Percentiles rank a stretch among this genome's conserved stretches.
Conservation (phyloP, 2,888 invertebrate genomes). For the Anticlea derivata region DNA sequence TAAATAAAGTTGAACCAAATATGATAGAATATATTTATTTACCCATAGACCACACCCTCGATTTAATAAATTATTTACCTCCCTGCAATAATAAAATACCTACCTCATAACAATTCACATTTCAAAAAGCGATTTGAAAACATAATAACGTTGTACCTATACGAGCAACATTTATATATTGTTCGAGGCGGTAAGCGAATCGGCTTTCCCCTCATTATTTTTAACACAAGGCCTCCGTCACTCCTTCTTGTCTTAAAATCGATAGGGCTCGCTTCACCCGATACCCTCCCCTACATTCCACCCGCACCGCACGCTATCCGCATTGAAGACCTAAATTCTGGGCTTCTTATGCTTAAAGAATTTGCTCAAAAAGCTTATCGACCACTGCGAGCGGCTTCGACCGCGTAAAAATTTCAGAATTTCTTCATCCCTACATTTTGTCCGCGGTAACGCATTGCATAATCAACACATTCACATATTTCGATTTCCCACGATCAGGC, state of each 20-base stretch:
- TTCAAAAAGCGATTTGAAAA: conserved; percentile 16
- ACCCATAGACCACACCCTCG: conserved; percentile 12
- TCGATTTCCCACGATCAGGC: too few relatives aligned
- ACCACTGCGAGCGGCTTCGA: not conserved
- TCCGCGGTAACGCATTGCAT: too few relatives aligned
- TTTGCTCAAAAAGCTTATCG: not conserved
- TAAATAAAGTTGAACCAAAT: conserved; percentile 14
- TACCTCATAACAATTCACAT: too few relatives aligned
- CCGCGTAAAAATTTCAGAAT: too few relatives aligned
- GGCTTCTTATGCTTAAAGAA: not conserved
- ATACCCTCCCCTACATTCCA: conserved; percentile 21
- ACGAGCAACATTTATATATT: too few relatives aligned
- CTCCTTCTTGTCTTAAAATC: conserved; percentile 48
- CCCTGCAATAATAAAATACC: too few relatives aligned
- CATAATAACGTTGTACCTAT: too few relatives aligned
- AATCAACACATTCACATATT: too few relatives aligned
- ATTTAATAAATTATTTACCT: conserved; percentile 15
- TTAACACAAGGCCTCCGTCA: conserved; percentile 41
- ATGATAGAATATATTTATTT: conserved; percentile 23
- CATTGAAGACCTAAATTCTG: conserved; percentile 18
- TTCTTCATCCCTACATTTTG: too few relatives aligned
- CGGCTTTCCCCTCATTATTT: conserved; percentile 44
- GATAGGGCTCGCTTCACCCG: conserved; percentile 44
- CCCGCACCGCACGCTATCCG: conserved; percentile 21
- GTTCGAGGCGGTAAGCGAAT: conserved; percentile 39